Evolutionary conservation across 2,797 vertebrate genomes (phyloP).

Genomic region (Anguilla megastoma): DNA sequence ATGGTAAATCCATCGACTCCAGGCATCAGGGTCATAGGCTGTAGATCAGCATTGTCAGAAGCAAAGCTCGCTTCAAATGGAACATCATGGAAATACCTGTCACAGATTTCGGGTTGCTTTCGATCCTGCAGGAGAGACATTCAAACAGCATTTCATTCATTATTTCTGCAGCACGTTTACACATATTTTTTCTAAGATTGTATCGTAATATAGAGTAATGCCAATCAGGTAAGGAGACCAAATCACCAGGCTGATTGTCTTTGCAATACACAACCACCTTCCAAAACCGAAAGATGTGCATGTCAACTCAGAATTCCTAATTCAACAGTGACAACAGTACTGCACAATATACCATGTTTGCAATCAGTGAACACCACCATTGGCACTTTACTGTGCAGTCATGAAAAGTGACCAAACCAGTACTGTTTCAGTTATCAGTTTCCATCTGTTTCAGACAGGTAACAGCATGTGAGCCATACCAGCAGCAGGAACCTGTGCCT

Average conservation of each 20-base stretch:
- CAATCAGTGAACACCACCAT: not conserved
- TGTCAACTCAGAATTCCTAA: not conserved
- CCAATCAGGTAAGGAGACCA: not conserved
- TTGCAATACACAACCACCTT: not conserved
- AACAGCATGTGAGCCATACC: conserved; percentile 65
- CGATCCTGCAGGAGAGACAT: conserved; percentile 76
- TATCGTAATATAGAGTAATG: not conserved
- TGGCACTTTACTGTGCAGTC: not conserved
- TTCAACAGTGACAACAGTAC: not conserved
- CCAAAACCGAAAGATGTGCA: not conserved
- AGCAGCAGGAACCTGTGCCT: conserved; percentile 93
- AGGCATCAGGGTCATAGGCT: conserved; percentile 81
- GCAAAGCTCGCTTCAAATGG: conserved; percentile 93
- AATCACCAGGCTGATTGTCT: not conserved
- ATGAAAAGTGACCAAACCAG: not conserved
- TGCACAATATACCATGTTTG: not conserved
- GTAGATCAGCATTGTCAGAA: conserved; percentile 81
- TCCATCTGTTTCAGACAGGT: not conserved
- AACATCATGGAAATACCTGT: conserved; percentile 90
- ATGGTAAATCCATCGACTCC: conserved; percentile 95
- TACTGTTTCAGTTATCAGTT: not conserved
- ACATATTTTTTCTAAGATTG: not conserved
- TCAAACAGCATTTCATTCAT: not conserved
- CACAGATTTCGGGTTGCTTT: conserved; percentile 88
- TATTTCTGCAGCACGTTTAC: not conserved